Evolutionary conservation across 1,140 invertebrate species (phyloP), one percentile per base, ranked within the genome.

Genomic region (Ptiloglossa arizonensis): DNA sequence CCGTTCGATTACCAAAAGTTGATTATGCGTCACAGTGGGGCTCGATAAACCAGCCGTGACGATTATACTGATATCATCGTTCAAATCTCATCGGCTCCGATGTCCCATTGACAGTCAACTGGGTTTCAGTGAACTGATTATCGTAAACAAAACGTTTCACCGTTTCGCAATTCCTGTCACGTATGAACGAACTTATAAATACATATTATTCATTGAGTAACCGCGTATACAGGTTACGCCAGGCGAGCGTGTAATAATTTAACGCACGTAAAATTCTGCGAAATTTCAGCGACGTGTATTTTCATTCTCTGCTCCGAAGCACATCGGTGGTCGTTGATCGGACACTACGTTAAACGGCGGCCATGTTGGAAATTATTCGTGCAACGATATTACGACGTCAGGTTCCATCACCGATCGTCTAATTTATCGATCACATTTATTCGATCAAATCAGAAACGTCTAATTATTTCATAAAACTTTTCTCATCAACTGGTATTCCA

Each of bases 141-240:
- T 62, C 22, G 48, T 32, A 46, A 38, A 41, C n/a, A 38, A 66
- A 71, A 56, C 24, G 22, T 2, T 15, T 4, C 17, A 15, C 13
- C 41, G 11, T 44, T 56, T 60, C 32, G 19, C 3, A 29, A 77
- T 62, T 63, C 41, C 3, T 15, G 60, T 77, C 66, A 72, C 79
- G 56, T 81, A 72, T n/a, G 22, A 56, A 17, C 32, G 19, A 54
- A 48, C 59, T 48, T 77, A 72, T 60, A 72, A 68, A 83, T 41
- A 41, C 41, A 41, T 67, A 71, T 77, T 83, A 71, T 76, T 81
- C 67, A 78, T 81, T 72, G 81, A 77, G 63, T 60, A 83, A 81
- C 57, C 56, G 38, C n/a, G 13, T n/a, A 60, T n/a, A 44, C 27
- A 38, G 15, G 46, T 35, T 67, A 67, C 32, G 24, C n/a, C 32